Evolutionary conservation across 2,113 vertebrate species (phyloP).

Genomic region (Gracilinanus agilis): DNA sequence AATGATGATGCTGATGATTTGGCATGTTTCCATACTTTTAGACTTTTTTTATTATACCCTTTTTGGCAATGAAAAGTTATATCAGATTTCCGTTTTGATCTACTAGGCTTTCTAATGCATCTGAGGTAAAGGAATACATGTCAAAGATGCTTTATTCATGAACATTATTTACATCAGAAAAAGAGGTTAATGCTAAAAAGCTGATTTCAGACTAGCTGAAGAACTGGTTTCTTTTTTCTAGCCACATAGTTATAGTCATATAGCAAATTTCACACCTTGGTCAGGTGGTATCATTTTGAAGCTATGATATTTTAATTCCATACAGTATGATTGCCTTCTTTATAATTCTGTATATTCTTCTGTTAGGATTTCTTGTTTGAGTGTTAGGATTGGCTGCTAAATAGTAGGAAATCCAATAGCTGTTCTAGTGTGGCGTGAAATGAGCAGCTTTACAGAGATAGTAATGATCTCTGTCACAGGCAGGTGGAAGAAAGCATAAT

Average conservation of each 20-base stretch:
- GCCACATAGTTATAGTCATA: constrained; percentile 4
- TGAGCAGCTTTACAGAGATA: constrained; percentile 74
- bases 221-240: constrained; percentile 22
- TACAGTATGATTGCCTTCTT: constrained; percentile 2
- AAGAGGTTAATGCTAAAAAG: not conserved
- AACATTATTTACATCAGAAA: not conserved
- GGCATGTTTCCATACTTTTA: not conserved
- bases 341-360: not conserved
- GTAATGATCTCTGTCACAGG: constrained; percentile 82
- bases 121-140: not conserved
- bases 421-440: constrained; percentile 76
- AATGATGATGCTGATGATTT: not conserved
- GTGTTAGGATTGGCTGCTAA: constrained; percentile 56
- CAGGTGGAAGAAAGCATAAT: constrained; percentile 75
- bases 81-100: not conserved
- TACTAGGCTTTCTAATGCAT: not conserved
- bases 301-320: not conserved
- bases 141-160: not conserved
- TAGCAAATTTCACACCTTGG: constrained; percentile 7
- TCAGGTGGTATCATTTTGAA: constrained; percentile 31
- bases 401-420: constrained; percentile 77
- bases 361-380: not conserved
- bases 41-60: not conserved
- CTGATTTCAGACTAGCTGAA: not conserved
- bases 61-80: not conserved